phyloP scores from a whole-genome alignment of 2,888 invertebrate species.

The Euzetes globulus region DNA sequence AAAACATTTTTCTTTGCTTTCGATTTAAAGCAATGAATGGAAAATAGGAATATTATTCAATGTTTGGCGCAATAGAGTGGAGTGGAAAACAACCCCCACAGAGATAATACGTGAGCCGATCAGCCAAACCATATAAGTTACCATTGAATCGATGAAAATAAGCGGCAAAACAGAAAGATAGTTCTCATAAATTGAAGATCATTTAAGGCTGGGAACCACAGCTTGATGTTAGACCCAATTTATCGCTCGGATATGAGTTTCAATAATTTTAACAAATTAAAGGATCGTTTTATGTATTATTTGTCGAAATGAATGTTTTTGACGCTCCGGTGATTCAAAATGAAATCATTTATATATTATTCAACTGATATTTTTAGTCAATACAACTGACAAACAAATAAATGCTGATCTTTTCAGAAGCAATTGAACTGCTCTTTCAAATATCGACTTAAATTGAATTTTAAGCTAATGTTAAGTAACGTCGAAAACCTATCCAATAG shows the following conservation, averaged over 20 bases:
- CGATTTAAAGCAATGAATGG: background rate
- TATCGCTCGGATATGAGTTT: background rate
- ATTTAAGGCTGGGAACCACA: background rate
- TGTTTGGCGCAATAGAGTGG: slow-evolving; percentile 3
- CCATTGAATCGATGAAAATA: background rate
- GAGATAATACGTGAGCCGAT: slow-evolving; percentile 11
- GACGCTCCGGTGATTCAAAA: background rate
- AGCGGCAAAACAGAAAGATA: background rate
- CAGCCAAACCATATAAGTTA: background rate
- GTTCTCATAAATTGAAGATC: background rate
- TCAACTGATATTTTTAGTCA: too few species aligned
- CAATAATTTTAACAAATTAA: background rate
- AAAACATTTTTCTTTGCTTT: background rate
- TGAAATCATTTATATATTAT: background rate
- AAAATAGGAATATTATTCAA: background rate
- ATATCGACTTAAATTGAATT: too few species aligned
- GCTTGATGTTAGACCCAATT: background rate
- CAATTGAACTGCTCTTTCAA: too few species aligned
- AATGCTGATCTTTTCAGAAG: too few species aligned
- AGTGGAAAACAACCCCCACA: background rate
- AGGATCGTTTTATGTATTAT: background rate
- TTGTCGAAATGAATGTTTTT: background rate
- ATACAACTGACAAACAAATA: too few species aligned
- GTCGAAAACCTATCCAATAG: too few species aligned
- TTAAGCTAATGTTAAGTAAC: too few species aligned